These are phyloP conservation scores for Lasioglossum albipes DNA, from an alignment of 1,140 invertebrate species.

Conservation along the genomic window DNA sequence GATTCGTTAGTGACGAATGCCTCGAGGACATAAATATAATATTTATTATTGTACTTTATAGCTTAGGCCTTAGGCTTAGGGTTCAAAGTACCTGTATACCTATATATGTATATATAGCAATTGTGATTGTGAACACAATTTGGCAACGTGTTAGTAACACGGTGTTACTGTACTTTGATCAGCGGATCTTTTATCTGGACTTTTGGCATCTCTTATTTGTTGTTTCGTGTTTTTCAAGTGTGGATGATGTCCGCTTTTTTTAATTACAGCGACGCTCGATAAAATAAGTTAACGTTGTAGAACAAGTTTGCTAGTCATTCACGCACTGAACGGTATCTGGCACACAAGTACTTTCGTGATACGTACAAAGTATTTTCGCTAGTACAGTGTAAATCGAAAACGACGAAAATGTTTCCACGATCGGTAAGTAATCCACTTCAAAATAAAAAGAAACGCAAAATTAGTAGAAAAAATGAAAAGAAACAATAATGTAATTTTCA, in stretches of 20 bases:
- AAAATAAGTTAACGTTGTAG: neutral
- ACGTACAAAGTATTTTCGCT: neutral
- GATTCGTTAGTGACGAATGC: no score
- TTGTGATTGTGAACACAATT: neutral
- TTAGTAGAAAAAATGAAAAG: no score
- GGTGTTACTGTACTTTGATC: conserved; percentile 11
- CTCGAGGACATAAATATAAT: no score
- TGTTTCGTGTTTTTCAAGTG: neutral
- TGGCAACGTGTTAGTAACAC: no score
- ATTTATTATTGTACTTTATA: no score
- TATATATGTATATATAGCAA: no score
- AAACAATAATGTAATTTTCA: neutral
- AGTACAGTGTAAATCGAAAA: conserved; percentile 1
- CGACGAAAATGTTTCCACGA: conserved; percentile 34
- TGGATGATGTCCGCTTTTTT: neutral
- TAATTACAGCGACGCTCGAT: neutral
- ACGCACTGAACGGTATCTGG: neutral
- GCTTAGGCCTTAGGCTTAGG: no score
- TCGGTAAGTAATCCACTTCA: conserved; percentile 29
- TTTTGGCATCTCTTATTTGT: neutral
- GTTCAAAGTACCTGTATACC: no score
- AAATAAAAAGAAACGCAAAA: neutral
- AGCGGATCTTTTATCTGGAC: neutral
- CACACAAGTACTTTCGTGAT: no score
- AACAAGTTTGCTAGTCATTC: no score